These are phyloP conservation scores for Drosophila athabasca DNA, from an alignment of 1,140 invertebrate genomes.

Conservation along the genomic window DNA sequence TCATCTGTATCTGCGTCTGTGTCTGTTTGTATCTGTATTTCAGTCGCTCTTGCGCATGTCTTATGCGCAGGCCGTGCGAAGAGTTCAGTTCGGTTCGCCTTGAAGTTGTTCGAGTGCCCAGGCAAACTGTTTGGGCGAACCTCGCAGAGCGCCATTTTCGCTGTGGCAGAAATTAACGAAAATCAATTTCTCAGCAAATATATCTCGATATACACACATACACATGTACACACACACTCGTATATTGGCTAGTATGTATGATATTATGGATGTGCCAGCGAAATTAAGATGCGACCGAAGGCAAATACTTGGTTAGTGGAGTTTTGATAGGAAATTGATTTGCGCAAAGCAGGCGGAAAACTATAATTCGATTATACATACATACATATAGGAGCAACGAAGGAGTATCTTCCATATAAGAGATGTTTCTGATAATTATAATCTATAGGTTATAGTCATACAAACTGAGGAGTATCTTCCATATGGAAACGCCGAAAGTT, in stretches of 20 bases:
- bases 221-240: not conserved
- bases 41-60: conserved; percentile 79
- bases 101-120: not conserved
- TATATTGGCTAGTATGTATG: not conserved
- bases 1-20: conserved; percentile 29
- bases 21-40: conserved; percentile 57
- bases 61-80: conserved; percentile 58
- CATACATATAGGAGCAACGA: not conserved
- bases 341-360: conserved; percentile 11
- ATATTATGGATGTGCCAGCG: conserved; percentile 21
- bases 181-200: conserved; percentile 66
- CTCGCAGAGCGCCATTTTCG: conserved; percentile 73
- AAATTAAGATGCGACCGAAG: conserved; percentile 43
- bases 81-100: conserved; percentile 17
- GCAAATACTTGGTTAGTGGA: conserved; percentile 37
- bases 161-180: conserved; percentile 55
- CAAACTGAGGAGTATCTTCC: too few relatives aligned
- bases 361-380: conserved; percentile 13
- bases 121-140: conserved; percentile 18
- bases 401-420: too few relatives aligned
- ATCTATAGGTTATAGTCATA: too few relatives aligned
- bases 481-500: too few relatives aligned
- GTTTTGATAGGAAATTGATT: conserved; percentile 45
- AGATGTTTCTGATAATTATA: too few relatives aligned
- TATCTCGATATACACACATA: not conserved